Base-by-base conservation (phyloP, 2,888 invertebrate species). In the Thymelicus lineola region DNA sequence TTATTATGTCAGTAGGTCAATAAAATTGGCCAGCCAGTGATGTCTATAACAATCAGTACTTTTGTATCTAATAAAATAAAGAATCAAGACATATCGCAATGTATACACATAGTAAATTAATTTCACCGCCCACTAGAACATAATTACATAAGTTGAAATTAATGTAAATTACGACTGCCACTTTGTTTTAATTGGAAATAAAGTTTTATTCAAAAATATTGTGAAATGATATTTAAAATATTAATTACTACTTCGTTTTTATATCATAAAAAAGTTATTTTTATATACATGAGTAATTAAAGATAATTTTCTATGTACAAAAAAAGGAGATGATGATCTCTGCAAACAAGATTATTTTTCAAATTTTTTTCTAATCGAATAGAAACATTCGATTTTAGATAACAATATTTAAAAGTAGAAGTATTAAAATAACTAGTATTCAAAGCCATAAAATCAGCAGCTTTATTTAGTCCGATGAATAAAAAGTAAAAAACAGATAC, bases 401-500 rank as follows among this genome's bases (percentile, higher is more conserved):
- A 57, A 57, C 14, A 35, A n/a, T 36, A 57, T 36, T 57, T n/a
- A 38, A 38, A 35, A 35, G 28, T 7, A 12, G 58, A 6, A 58
- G 1, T 15, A 36, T 9, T 57, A 7, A 48, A 66, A 50, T 50
- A 10, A 55, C 46, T 66, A 60, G 60, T 60, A 50, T 59, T 14
- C 15, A 42, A 50, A 60, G 17, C 53, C 38, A 60, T 60, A 67
- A 67, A 67, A 67, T 66, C 59, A 50, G 50, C 60, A 60, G 35
- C 53, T 53, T 66, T 67, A 67, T 42, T 64, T 50, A 59, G 64
- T 64, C 42, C 70, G 17, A 58, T 66, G 42, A 38, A 59, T 50
- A 63, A 58, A 70, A 70, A 64, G 58, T 53, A 48, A 64, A 67
- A 70, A 42, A 42, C 63, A 59, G 70, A 70, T 64, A 53, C 59